Evolutionary conservation across 1,140 invertebrate genomes (phyloP).

Genomic region (Ruditapes philippinarum): DNA sequence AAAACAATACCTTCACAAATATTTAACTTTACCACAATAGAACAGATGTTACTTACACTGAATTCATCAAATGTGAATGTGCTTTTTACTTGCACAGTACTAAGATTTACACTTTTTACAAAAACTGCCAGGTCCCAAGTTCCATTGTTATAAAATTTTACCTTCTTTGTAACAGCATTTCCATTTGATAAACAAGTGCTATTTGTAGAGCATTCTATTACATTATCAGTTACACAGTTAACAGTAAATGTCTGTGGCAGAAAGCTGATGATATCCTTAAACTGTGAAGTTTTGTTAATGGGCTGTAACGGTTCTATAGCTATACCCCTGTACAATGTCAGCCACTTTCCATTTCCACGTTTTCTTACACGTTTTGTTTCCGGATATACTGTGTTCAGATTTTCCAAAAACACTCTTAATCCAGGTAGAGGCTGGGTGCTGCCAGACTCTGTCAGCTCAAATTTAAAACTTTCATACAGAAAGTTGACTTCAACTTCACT

Average conservation of each 20-base stretch:
- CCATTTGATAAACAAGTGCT: not conserved
- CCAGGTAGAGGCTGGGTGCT: not conserved
- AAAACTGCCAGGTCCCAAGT: not conserved
- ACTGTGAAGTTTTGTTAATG: not conserved
- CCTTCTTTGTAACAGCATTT: not conserved
- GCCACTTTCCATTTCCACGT: not conserved
- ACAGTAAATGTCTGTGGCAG: not conserved
- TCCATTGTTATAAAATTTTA: not conserved
- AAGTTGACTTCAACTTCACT: conserved; percentile 25
- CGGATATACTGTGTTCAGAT: not conserved
- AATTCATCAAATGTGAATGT: too few species aligned
- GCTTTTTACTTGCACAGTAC: not conserved
- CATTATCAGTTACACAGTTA: too few species aligned
- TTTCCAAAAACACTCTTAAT: not conserved
- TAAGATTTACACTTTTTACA: not conserved
- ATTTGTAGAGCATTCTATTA: not conserved
- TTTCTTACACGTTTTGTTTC: not conserved
- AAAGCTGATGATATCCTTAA: too few species aligned
- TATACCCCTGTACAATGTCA: conserved; percentile 17
- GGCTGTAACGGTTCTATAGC: not conserved
- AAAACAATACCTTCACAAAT: too few species aligned
- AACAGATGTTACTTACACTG: too few species aligned
- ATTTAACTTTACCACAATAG: too few species aligned
- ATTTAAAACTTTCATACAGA: conserved; percentile 22
- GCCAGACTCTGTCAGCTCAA: not conserved